Conservation (phyloP, 1,140 invertebrate genomes). For the Luehdorfia chinensis region DNA sequence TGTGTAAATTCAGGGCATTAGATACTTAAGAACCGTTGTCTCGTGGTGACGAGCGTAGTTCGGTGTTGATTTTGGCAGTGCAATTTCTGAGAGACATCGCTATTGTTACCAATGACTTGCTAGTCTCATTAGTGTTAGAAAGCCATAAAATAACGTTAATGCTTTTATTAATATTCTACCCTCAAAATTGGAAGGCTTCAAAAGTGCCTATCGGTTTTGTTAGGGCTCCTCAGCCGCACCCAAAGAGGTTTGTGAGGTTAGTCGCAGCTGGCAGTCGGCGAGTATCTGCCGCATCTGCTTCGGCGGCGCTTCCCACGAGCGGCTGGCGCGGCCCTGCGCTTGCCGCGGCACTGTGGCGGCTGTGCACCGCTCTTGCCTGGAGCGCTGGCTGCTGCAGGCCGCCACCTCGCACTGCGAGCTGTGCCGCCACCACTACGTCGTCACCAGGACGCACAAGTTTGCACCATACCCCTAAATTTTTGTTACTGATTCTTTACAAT, state of each 20-base stretch:
- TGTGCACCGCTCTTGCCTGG: conserved; percentile 83
- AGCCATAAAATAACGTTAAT: too few species aligned
- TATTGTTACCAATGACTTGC: too few species aligned
- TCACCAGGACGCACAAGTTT: conserved; percentile 63
- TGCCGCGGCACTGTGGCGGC: conserved; percentile 81
- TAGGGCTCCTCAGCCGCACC: conserved; percentile 23
- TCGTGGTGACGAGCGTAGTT: too few species aligned
- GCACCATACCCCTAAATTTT: conserved; percentile 37
- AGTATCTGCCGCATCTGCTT: conserved; percentile 71
- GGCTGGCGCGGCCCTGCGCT: conserved; percentile 66
- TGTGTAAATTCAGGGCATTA: too few species aligned
- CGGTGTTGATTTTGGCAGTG: too few species aligned
- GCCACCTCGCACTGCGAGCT: conserved; percentile 80
- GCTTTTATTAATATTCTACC: too few species aligned
- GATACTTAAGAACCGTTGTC: too few species aligned
- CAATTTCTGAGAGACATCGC: too few species aligned
- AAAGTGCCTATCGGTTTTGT: too few species aligned
- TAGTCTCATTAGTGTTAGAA: too few species aligned
- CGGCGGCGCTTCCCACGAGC: conserved; percentile 62
- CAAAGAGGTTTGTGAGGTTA: conserved; percentile 35
- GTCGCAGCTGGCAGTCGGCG: conserved; percentile 39
- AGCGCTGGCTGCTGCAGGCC: conserved; percentile 83
- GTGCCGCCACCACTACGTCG: conserved; percentile 77
- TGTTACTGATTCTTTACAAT: too few species aligned
- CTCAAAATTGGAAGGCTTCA: too few species aligned